A percentile compares a stretch with the other conserved stretches of the same genome.
Conservation (phyloP, 2,888 invertebrate genomes). For the Tribolium freemani region DNA sequence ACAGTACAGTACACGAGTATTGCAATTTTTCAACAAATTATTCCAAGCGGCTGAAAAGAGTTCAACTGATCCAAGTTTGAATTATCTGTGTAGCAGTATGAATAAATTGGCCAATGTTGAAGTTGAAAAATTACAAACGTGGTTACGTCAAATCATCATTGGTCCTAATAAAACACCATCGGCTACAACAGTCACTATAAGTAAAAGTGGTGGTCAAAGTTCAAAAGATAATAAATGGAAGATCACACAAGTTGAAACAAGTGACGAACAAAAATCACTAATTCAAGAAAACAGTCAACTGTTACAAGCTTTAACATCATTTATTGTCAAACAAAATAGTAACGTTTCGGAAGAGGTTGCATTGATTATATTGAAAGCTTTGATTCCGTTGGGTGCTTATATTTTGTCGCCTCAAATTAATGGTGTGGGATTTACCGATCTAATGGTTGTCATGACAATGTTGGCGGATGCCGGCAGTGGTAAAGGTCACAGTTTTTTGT, state of each 20-base stretch:
- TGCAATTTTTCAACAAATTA: slow-evolving; percentile 85
- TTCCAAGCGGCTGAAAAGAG: slow-evolving; percentile 77
- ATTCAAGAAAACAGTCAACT: slow-evolving; percentile 80
- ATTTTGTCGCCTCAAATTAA: slow-evolving; percentile 75
- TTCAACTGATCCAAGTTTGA: slow-evolving; percentile 74
- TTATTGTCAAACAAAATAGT: slow-evolving; percentile 79
- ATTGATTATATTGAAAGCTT: slow-evolving; percentile 77
- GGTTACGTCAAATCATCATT: slow-evolving; percentile 77
- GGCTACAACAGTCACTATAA: slow-evolving; percentile 65
- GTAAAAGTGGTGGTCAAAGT: slow-evolving; percentile 63
- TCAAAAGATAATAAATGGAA: slow-evolving; percentile 55
- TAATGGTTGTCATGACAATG: slow-evolving; percentile 84
- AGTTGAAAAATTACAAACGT: slow-evolving; percentile 73
- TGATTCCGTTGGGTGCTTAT: slow-evolving; percentile 81
- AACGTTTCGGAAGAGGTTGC: slow-evolving; percentile 75
- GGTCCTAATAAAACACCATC: slow-evolving; percentile 71
- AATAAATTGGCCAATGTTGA: slow-evolving; percentile 77
- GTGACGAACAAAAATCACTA: slow-evolving; percentile 66
- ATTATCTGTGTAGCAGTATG: slow-evolving; percentile 78
- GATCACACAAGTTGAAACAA: slow-evolving; percentile 48
- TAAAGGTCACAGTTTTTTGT: slow-evolving; percentile 83
- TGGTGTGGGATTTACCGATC: slow-evolving; percentile 82
- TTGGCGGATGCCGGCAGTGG: slow-evolving; percentile 89
- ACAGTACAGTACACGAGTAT: slow-evolving; percentile 81
- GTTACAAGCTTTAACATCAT: slow-evolving; percentile 79